Percentiles rank a stretch among this genome's conserved stretches.
Evolutionary conservation across 2,797 vertebrate genomes (phyloP).

Genomic region (Heliangelus exortis): DNA sequence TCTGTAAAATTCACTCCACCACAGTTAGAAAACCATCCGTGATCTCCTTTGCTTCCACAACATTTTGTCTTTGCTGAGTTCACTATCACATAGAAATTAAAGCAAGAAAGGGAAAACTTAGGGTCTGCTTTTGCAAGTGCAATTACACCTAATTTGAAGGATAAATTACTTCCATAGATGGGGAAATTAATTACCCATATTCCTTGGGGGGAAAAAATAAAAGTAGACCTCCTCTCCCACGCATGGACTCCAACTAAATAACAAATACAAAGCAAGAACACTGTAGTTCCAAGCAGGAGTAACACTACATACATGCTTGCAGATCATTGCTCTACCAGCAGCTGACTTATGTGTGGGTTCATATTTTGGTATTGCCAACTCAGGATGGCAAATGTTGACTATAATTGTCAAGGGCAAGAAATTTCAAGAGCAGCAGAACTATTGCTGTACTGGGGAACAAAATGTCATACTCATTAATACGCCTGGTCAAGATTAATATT

Average conservation of each 20-base stretch:
- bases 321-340: not conserved
- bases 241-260: not conserved
- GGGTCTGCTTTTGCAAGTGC: not conserved
- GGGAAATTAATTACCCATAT: not conserved
- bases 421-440: not conserved
- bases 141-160: not conserved
- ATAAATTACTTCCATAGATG: not conserved
- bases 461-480: not conserved
- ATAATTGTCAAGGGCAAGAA: not conserved
- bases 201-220: not conserved
- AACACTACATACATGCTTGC: not conserved
- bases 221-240: not conserved
- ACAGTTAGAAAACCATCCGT: not conserved
- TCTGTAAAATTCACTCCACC: conserved; percentile 12
- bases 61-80: conserved; percentile 1
- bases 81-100: not conserved
- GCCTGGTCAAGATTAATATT: not conserved
- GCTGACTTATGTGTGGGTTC: not conserved
- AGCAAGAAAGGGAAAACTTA: not conserved
- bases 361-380: not conserved
- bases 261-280: not conserved
- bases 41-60: not conserved
- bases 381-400: not conserved
- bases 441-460: not conserved
- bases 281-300: not conserved